Conservation (phyloP, 2,113 vertebrate species). For the Grus americana region DNA sequence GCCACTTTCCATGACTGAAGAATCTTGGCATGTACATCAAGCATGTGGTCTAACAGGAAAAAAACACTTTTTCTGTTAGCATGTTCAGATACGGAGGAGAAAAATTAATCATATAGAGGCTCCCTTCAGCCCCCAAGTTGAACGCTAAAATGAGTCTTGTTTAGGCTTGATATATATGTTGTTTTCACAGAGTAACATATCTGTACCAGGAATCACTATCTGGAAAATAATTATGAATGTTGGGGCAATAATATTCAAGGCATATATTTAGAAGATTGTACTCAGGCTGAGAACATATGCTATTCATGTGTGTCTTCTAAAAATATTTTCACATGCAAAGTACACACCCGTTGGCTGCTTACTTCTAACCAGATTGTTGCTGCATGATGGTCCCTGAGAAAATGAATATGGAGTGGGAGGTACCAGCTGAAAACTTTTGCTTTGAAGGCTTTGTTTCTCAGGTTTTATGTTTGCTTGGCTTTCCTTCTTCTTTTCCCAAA, state of each 20-base stretch:
- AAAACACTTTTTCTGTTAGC: background rate
- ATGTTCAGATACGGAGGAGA: background rate
- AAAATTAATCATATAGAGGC: background rate
- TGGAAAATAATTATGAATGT: background rate
- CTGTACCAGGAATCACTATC: background rate
- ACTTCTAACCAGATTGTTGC: constrained; percentile 3
- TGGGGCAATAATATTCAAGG: background rate
- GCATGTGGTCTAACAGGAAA: background rate
- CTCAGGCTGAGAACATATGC: background rate
- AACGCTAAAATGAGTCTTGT: background rate
- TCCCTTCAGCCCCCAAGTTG: background rate
- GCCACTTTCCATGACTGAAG: background rate
- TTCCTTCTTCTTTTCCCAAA: background rate
- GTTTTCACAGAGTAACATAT: background rate
- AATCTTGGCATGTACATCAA: background rate
- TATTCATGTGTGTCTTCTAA: constrained; percentile 49
- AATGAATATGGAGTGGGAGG: background rate
- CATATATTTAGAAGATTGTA: background rate
- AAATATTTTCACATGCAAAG: constrained; percentile 52
- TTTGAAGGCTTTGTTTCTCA: background rate
- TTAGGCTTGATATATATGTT: background rate
- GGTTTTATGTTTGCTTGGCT: background rate
- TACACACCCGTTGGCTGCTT: background rate
- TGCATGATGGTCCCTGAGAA: background rate
- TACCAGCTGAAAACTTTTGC: constrained; percentile 8